Evolutionary conservation across 2,797 vertebrate species (phyloP).

Genomic region (Lerista edwardsae): DNA sequence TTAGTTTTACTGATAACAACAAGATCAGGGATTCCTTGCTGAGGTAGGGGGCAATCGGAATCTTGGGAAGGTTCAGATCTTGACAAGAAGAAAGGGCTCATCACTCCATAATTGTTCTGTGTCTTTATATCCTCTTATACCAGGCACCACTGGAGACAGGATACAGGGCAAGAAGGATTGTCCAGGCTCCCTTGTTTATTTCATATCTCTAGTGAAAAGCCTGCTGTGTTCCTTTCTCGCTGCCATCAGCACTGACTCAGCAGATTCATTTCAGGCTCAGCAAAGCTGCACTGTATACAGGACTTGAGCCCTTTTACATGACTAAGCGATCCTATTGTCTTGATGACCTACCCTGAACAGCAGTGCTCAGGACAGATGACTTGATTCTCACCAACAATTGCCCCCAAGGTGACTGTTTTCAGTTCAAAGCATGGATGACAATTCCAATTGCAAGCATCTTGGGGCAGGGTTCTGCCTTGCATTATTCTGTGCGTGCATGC

Average conservation of each 20-base stretch:
- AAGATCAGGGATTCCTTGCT: neutral
- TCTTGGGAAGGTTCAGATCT: neutral
- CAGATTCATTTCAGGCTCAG: neutral
- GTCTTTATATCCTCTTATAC: neutral
- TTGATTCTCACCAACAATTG: neutral
- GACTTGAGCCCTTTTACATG: neutral
- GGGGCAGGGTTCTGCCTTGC: neutral
- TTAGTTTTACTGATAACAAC: neutral
- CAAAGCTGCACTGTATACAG: neutral
- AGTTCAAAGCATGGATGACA: neutral
- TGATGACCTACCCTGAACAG: neutral
- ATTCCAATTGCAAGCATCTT: neutral
- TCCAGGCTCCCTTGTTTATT: neutral
- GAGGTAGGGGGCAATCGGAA: neutral
- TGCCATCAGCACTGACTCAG: slow-evolving; percentile 7
- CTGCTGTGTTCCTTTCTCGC: neutral
- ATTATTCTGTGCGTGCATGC: neutral
- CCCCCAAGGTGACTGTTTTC: neutral
- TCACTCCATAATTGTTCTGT: neutral
- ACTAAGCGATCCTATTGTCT: slow-evolving; percentile 6
- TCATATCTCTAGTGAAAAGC: neutral
- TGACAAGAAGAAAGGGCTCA: neutral
- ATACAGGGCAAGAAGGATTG: slow-evolving; percentile 9
- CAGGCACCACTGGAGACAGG: slow-evolving; percentile 1
- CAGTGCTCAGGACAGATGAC: neutral